Percentiles rank a stretch among this genome's conserved stretches.
phyloP scores from a whole-genome alignment of 2,797 vertebrate genomes.

The Myoxocephalus aenaeus region DNA sequence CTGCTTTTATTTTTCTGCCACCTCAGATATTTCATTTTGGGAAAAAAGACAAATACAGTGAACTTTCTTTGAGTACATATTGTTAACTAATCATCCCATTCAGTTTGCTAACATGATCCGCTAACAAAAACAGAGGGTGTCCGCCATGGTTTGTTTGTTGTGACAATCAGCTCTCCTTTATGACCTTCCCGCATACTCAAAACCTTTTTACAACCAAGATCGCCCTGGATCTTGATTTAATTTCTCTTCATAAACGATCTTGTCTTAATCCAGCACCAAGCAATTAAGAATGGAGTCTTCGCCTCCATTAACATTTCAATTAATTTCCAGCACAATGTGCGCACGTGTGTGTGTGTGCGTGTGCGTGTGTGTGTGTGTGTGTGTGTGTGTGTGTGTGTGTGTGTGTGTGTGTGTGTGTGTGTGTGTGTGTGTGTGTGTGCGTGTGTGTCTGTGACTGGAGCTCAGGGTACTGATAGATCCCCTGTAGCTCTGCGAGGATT shows the following conservation, averaged over 20 bases:
- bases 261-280: conserved; percentile 79
- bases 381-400: conserved; percentile 16
- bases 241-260: conserved; percentile 78
- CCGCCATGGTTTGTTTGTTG: conserved; percentile 24
- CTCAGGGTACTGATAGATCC: conserved; percentile 78
- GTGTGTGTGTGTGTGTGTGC: conserved; percentile 17
- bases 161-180: conserved; percentile 51
- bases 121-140: conserved; percentile 52
- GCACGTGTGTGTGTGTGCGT: conserved; percentile 1
- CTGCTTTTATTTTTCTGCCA: conserved; percentile 84
- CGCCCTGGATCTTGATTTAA: conserved; percentile 65
- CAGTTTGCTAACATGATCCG: conserved; percentile 68
- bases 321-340: conserved; percentile 70
- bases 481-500: conserved; percentile 87
- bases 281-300: conserved; percentile 79
- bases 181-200: conserved; percentile 39
- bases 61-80: conserved; percentile 84
- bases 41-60: conserved; percentile 79
- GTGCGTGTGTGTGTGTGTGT: conserved; percentile 12
- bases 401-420: conserved; percentile 18
- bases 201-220: conserved; percentile 65
- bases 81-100: conserved; percentile 79
- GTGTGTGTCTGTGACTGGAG: conserved; percentile 36
- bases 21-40: conserved; percentile 83
- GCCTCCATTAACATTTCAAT: conserved; percentile 83